Evolutionary conservation across 2,113 vertebrate genomes (phyloP).

Genomic region (Turdus rufiventris): DNA sequence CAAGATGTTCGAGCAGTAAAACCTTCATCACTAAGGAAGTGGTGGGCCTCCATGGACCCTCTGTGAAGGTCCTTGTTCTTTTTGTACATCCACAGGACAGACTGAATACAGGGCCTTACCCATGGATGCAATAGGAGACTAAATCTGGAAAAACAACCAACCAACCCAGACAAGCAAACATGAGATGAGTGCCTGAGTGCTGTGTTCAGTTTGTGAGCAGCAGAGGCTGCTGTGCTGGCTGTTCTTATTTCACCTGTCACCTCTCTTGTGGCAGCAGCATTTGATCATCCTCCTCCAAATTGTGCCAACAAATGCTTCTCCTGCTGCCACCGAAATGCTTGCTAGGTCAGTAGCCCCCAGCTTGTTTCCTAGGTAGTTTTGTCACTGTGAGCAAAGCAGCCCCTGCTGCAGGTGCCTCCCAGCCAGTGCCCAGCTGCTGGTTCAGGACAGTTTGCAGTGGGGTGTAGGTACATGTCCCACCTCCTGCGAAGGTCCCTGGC

Average conservation of each 20-base stretch:
- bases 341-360: accelerated
- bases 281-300: background rate
- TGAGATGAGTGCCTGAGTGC: background rate
- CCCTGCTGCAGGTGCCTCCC: background rate
- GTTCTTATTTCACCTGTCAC: background rate
- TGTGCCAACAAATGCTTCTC: background rate
- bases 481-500: background rate
- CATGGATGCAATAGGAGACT: background rate
- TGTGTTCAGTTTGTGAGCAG: accelerated
- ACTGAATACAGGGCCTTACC: background rate
- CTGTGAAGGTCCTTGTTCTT: background rate
- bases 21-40: background rate
- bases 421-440: background rate
- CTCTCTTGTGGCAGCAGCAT: background rate
- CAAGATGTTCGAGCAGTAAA: background rate
- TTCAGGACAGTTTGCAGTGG: background rate
- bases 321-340: background rate
- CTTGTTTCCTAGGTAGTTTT: background rate
- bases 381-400: background rate
- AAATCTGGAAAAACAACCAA: background rate
- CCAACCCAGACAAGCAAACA: background rate
- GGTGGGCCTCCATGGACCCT: background rate
- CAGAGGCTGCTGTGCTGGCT: background rate
- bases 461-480: background rate
- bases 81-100: background rate